Conservation (phyloP, 1,140 invertebrate species). For the Diorhabda sublineata region DNA sequence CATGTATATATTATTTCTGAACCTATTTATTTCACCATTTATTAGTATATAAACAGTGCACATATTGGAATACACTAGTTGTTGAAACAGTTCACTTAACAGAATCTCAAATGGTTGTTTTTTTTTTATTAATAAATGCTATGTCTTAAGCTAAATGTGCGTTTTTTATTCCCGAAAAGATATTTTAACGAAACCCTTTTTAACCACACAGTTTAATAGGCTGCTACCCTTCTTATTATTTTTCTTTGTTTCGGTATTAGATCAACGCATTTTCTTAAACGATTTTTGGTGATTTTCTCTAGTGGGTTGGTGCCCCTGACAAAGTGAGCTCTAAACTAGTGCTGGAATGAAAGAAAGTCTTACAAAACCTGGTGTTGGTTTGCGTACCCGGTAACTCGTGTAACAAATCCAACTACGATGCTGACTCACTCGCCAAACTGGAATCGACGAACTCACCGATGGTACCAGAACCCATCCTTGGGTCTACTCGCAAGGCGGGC, state of each 20-base stretch:
- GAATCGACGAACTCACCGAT: too few relatives aligned
- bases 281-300: too few relatives aligned
- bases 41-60: background rate
- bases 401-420: too few relatives aligned
- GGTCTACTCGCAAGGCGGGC: too few relatives aligned
- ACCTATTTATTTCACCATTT: slow-evolving; percentile 14
- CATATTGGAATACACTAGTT: slow-evolving; percentile 2
- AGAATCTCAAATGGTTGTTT: slow-evolving; percentile 1
- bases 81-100: background rate
- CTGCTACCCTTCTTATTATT: slow-evolving; percentile 1
- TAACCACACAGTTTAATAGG: background rate
- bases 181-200: background rate
- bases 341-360: too few relatives aligned
- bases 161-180: slow-evolving; percentile 3
- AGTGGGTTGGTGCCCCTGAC: too few relatives aligned
- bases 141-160: background rate
- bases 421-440: too few relatives aligned
- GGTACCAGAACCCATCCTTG: too few relatives aligned
- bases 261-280: too few relatives aligned
- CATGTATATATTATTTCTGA: slow-evolving; percentile 14
- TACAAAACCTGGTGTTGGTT: too few relatives aligned
- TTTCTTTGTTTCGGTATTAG: background rate
- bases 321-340: too few relatives aligned
- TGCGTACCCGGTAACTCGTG: too few relatives aligned
- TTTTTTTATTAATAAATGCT: slow-evolving; percentile 1